Percentiles rank a stretch among this genome's conserved stretches.
Conservation (phyloP, 2,797 vertebrate genomes). For the Syncerus caffer region DNA sequence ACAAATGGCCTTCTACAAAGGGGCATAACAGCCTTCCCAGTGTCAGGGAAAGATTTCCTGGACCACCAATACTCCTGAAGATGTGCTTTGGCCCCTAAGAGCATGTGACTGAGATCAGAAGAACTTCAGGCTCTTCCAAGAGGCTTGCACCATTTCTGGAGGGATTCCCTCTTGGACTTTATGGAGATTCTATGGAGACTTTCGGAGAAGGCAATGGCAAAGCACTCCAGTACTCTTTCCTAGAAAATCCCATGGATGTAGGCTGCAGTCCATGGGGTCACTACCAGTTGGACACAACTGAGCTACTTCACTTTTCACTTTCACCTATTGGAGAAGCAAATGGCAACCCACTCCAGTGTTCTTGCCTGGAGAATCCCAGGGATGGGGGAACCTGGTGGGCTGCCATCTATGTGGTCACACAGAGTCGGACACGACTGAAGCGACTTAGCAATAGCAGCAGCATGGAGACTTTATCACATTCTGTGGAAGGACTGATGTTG, state of each 20-base stretch:
- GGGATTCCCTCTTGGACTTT: neutral
- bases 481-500: neutral
- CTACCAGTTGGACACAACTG: no score
- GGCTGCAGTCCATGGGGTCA: no score
- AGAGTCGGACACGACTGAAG: rapidly evolving
- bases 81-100: neutral
- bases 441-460: no score
- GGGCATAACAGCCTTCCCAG: neutral
- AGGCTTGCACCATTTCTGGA: conserved; percentile 2
- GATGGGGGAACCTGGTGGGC: no score
- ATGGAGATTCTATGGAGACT: neutral
- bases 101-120: neutral
- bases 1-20: neutral
- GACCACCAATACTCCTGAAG: neutral
- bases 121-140: neutral
- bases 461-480: neutral
- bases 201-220: neutral
- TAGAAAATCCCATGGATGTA: no score
- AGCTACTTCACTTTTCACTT: no score
- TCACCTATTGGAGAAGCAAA: no score
- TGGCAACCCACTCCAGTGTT: no score
- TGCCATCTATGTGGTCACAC: no score
- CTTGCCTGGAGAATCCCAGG: no score
- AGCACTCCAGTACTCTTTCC: no score
- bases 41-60: neutral